These are phyloP conservation scores for Malachius bipustulatus DNA, from an alignment of 2,888 invertebrate species.

Conservation along the genomic window DNA sequence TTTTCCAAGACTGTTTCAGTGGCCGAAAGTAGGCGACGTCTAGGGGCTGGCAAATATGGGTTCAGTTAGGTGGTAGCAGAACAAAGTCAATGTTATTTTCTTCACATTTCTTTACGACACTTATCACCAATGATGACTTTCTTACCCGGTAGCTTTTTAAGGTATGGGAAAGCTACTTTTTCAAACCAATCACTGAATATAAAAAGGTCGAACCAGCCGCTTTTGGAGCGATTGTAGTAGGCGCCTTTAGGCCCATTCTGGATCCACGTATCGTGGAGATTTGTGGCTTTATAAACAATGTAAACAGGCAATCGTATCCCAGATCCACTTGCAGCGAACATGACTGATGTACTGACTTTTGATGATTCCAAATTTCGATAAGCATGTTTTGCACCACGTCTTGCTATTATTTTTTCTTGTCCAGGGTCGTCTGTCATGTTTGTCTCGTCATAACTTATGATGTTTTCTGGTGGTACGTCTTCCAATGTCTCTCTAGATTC, in stretches of 20 bases:
- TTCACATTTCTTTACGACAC: conserved; percentile 1
- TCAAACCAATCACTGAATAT: conserved; percentile 21
- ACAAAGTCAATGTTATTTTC: conserved; percentile 6
- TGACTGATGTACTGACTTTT: conserved; percentile 25
- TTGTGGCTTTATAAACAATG: conserved; percentile 26
- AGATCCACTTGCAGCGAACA: conserved; percentile 27
- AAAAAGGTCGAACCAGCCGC: conserved; percentile 23
- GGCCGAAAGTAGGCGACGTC: no score
- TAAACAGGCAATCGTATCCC: conserved; percentile 26
- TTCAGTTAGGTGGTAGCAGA: no score
- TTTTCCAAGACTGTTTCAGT: no score
- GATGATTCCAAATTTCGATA: conserved; percentile 24
- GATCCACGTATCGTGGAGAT: conserved; percentile 27
- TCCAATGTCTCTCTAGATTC: conserved; percentile 9
- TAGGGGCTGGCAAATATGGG: no score
- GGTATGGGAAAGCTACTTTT: background rate
- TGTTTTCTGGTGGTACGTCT: conserved; percentile 8
- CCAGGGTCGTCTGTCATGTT: conserved; percentile 26
- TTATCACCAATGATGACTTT: conserved; percentile 7
- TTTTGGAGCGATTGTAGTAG: conserved; percentile 28
- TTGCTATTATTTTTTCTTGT: conserved; percentile 19
- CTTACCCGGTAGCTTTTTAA: conserved; percentile 6
- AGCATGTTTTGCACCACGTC: conserved; percentile 24
- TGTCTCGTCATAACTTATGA: conserved; percentile 11
- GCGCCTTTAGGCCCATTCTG: conserved; percentile 27